Base-by-base conservation (phyloP, 2,113 vertebrate species). In the Antechinus stuartii region DNA sequence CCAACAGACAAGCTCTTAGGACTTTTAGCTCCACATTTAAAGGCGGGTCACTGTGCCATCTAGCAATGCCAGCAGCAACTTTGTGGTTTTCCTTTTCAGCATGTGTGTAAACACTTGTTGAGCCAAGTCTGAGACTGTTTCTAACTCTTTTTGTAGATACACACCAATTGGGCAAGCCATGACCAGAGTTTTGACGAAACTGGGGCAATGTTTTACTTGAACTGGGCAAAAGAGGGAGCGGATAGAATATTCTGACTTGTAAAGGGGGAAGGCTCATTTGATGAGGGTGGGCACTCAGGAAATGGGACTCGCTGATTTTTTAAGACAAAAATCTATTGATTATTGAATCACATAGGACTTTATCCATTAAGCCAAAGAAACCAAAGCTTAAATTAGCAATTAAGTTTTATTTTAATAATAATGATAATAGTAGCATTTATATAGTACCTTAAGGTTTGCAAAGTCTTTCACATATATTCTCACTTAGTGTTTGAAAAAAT, bases 121-220 rank as follows among this genome's bases (percentile, higher is more conserved):
- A 42, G n/a, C 68, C 68, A 84, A 84, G n/a, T 84, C 22, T 7
- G 19, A 84, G 19, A 35, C 35, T 42, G n/a, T 84, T 76, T 23
- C 16, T n/a, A 84, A 16, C 2, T 84, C n/a, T 42, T 84, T 84
- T 42, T 84, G 68, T 22, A 42, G 19, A 84, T 23, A 84, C 6
- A 84, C 16, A 84, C 19, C 35, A 84, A 42, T 23, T 42, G n/a
- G n/a, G 7, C n/a, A 42, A 8, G 50, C 50, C 10, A 52, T 52
- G 42, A 42, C 68, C 19, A 42, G n/a, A 42, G n/a, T 84, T 19
- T 35, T 84, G 19, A 16, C 42, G 19, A 23, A 84, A 84, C 84
- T 52, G 10, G 50, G 90, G 27, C 89, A 92, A 57, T 49, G 16
- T 90, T 89, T 92, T 92, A 55, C 42, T 91, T 94, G 92, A 19